A percentile compares a stretch with the other conserved stretches of the same genome.
Evolutionary conservation across 2,113 vertebrate genomes (phyloP).

Genomic region (Promerops cafer): DNA sequence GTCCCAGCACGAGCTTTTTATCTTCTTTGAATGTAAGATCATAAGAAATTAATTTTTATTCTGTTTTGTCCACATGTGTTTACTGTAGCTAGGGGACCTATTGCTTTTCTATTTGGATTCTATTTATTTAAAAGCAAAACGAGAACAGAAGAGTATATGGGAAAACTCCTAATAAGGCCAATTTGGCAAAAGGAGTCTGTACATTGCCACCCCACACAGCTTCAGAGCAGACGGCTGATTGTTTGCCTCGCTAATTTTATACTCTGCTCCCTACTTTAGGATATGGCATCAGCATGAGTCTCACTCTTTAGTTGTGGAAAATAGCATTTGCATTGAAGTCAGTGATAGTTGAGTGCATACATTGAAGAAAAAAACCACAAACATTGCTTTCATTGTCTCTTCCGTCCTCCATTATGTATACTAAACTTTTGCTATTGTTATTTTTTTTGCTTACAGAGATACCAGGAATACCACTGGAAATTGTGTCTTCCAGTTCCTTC

Average conservation of each 20-base stretch:
- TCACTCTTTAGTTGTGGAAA: background rate
- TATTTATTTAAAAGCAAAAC: background rate
- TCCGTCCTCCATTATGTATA: background rate
- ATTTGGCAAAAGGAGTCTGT: background rate
- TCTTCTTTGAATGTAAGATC: conserved; percentile 45
- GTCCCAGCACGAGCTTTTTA: conserved; percentile 48
- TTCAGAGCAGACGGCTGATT: background rate
- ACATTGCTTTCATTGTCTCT: background rate
- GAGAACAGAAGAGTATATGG: background rate
- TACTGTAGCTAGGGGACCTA: background rate
- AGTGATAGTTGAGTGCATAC: background rate
- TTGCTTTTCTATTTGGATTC: background rate
- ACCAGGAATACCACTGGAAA: background rate
- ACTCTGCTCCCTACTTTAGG: background rate
- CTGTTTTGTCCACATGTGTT: conserved; percentile 11
- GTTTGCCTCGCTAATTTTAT: background rate
- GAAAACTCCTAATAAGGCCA: background rate
- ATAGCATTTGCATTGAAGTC: background rate
- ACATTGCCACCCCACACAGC: background rate
- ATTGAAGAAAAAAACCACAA: conserved; percentile 3
- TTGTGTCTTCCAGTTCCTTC: background rate
- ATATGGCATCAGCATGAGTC: background rate
- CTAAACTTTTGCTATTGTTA: background rate
- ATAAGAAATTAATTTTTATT: conserved; percentile 45
- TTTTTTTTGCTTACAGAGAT: background rate